Evolutionary conservation across 2,888 invertebrate species (phyloP), one percentile per base, ranked within the genome.

Genomic region (Rhingia campestris): DNA sequence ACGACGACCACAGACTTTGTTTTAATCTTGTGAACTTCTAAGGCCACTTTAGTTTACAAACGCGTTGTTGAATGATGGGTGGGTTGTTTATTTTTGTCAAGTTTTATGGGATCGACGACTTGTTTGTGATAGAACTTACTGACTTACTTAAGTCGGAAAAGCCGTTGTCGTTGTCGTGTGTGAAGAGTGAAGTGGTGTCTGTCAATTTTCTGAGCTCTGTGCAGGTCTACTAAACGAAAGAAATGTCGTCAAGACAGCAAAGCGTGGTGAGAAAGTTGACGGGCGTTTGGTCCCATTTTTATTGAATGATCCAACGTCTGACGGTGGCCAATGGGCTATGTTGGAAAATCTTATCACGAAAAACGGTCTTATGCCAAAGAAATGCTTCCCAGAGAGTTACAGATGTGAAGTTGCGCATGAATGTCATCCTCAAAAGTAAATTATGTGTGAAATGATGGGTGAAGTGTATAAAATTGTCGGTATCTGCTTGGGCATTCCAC

Each of bases 271-370:
- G 89, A 89, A 93, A 0, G 93, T 96, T 0, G 96, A 97, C 82
- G 96, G 97, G 0, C 93, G 97, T 80, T 92, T 97, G 10, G 94
- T 97, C 61, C 95, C 95, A 85, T 97, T 96, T 90, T 91, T 98
- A 63, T 92, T 97, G 14, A 92, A 93, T 89, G 96, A 96, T 89
- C 96, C 97, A n/a, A 94, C 95, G 64, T 94, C 94, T 86, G 97
- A 97, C 88, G 97, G 97, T 35, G 97, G 98, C 0, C 97, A 98
- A 90, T 98, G 97, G 97, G 96, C 97, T 89, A 97, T 98, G 97
- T 92, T 97, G 77, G 95, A 95, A 35, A 97, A 97, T 91, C 92
- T 98, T 22, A 94, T 98, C 73, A 96, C 95, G 90, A 96, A 96
- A 89, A 94, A 98, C 89, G 98, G 98, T 10, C 91, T 98, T 66